Evolutionary conservation across 2,113 vertebrate species (phyloP).

Genomic region (Erinaceus europaeus): DNA sequence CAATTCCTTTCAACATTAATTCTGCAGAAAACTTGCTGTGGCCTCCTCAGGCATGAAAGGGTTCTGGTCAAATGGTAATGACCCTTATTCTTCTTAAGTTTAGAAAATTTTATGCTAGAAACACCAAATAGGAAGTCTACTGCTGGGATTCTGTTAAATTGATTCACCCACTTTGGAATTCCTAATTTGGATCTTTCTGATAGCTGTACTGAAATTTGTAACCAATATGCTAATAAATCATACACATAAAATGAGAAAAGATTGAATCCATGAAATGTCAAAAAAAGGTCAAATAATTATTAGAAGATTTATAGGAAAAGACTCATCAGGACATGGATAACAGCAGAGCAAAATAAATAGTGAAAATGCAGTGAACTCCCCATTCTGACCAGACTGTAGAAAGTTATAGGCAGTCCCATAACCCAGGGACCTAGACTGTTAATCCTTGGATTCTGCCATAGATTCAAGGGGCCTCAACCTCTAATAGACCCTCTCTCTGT

Average conservation of each 20-base stretch:
- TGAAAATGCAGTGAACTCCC: not conserved
- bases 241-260: constrained; percentile 6
- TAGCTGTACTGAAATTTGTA: not conserved
- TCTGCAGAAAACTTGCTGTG: not conserved
- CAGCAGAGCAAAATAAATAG: not conserved
- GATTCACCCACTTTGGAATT: not conserved
- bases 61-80: not conserved
- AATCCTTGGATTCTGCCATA: no score
- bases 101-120: not conserved
- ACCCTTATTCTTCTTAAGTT: not conserved
- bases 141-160: not conserved
- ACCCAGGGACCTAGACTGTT: no score
- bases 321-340: not conserved
- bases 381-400: not conserved
- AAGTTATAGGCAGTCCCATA: no score
- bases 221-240: not conserved
- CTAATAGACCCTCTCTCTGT: no score
- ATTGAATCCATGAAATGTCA: not conserved
- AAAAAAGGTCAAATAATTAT: constrained; percentile 15
- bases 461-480: no score
- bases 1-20: not conserved
- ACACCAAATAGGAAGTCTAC: not conserved
- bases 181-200: not conserved
- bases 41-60: not conserved
- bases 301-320: not conserved